Percentiles rank a stretch among this genome's conserved stretches.
These are phyloP conservation scores for Proisotoma minuta DNA, from an alignment of 2,888 invertebrate genomes.

Conservation along the genomic window DNA sequence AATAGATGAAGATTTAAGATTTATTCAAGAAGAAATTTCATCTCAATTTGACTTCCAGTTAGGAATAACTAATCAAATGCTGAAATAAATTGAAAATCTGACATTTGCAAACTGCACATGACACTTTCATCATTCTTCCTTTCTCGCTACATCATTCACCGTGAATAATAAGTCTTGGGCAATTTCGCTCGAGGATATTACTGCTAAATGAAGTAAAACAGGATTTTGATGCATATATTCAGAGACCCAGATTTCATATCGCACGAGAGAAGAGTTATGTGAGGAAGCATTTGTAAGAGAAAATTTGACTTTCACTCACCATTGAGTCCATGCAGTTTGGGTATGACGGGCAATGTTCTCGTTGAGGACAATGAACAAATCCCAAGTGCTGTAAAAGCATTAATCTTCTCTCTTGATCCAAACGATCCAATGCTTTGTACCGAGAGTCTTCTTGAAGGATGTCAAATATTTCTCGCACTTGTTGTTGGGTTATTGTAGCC, in stretches of 20 bases:
- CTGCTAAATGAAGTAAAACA: too few relatives aligned
- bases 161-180: too few relatives aligned
- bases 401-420: conserved; percentile 90
- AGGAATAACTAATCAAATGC: too few relatives aligned
- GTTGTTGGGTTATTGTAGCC: conserved; percentile 87
- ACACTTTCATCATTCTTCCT: neutral
- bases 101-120: neutral
- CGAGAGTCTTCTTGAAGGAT: conserved; percentile 86
- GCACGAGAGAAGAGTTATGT: too few relatives aligned
- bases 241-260: too few relatives aligned
- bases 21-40: too few relatives aligned
- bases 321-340: conserved; percentile 75
- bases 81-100: neutral
- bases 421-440: conserved; percentile 85
- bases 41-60: too few relatives aligned
- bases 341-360: conserved; percentile 88
- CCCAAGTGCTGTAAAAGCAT: conserved; percentile 93
- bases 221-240: too few relatives aligned
- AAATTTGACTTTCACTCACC: conserved; percentile 21
- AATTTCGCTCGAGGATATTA: too few relatives aligned
- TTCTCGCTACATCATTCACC: neutral
- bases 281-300: too few relatives aligned
- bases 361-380: conserved; percentile 89
- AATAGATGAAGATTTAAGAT: too few relatives aligned
- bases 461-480: conserved; percentile 87